A percentile compares a stretch with the other conserved stretches of the same genome.
phyloP scores from a whole-genome alignment of 92 coral and sea anemone species.

The Nematostella vectensis region DNA sequence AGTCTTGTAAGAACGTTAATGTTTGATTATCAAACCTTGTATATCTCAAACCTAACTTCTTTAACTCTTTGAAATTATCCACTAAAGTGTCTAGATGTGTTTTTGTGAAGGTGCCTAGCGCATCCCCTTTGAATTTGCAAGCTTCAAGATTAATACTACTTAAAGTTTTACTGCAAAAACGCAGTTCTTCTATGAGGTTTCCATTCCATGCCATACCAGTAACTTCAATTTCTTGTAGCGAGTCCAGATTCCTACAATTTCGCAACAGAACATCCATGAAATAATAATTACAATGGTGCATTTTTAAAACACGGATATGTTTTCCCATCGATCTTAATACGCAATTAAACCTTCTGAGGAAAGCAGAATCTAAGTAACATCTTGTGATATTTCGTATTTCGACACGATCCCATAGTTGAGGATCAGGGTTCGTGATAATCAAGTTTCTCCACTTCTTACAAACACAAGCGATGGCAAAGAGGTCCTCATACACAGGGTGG shows the following conservation, averaged over 20 bases:
- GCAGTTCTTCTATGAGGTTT: constrained; percentile 37
- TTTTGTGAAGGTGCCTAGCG: constrained; percentile 19
- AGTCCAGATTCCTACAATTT: constrained; percentile 18
- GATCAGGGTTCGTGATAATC: constrained; percentile 49
- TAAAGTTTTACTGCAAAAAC: constrained; percentile 44
- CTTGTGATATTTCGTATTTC: constrained; percentile 43
- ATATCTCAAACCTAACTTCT: constrained; percentile 40
- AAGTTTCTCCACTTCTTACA: constrained; percentile 64
- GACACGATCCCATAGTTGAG: constrained; percentile 60
- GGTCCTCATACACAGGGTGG: constrained; percentile 66
- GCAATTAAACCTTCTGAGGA: constrained; percentile 39
- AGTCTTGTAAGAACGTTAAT: constrained; percentile 22
- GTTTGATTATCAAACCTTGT: constrained; percentile 39
- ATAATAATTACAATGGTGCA: constrained; percentile 58
- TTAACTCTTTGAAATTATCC: constrained; percentile 50
- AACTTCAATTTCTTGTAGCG: constrained; percentile 47
- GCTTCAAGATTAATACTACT: constrained; percentile 42
- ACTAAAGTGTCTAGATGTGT: constrained; percentile 39
- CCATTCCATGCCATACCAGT: constrained; percentile 63
- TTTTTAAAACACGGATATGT: constrained; percentile 33
- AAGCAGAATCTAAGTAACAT: constrained; percentile 45
- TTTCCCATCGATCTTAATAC: constrained; percentile 35
- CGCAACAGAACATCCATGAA: constrained; percentile 38
- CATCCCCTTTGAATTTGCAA: too few relatives aligned
- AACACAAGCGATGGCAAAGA: constrained; percentile 42